Evolutionary conservation across 2,888 invertebrate genomes (phyloP), one percentile per base, ranked within the genome.

Genomic region (Phania funesta): DNA sequence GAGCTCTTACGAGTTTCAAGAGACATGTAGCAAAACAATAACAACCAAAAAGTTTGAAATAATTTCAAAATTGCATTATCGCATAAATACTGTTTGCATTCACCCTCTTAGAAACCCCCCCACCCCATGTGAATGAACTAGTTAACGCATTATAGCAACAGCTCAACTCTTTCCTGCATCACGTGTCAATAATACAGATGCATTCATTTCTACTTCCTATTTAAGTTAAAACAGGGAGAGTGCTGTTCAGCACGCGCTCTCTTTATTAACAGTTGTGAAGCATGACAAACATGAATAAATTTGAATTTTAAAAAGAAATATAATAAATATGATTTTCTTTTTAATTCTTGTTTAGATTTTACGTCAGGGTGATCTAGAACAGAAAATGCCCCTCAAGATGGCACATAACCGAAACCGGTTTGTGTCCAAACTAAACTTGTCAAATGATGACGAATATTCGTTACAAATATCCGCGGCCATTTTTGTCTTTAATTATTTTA

Each of bases 171-270:
- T 62, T 3, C 22, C 32, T 41, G 70, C 71, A 81, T 76, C 80
- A 81, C 80, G 80, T 81, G 80, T 71, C 77, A 56, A 68, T 73
- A 29, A 44, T 18, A 74, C 13, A 60, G 54, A 77, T 67, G 71
- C n/a, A 81, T 54, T 81, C 80, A 67, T 77, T 76, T 76, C 71
- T 54, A 70, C 38, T 81, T 71, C 80, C 71, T 60, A 13, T 56
- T 58, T 41, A 9, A 32, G 32, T 48, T 41, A 24, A 0, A 29
- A 13, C 8, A 32, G 9, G 26, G 26, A 22, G 6, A 11, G 20
- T 0, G 13, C 24, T 22, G 5, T 32, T 44, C 18, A 24, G 64
- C 64, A 65, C 64, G 52, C 54, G 22, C 13, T 64, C 56, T 54
- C 20, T 26, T 46, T 26, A 24, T 35, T 26, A 44, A 54, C 52